phyloP scores from a whole-genome alignment of 2,113 vertebrate genomes.

The Mustela lutreola region DNA sequence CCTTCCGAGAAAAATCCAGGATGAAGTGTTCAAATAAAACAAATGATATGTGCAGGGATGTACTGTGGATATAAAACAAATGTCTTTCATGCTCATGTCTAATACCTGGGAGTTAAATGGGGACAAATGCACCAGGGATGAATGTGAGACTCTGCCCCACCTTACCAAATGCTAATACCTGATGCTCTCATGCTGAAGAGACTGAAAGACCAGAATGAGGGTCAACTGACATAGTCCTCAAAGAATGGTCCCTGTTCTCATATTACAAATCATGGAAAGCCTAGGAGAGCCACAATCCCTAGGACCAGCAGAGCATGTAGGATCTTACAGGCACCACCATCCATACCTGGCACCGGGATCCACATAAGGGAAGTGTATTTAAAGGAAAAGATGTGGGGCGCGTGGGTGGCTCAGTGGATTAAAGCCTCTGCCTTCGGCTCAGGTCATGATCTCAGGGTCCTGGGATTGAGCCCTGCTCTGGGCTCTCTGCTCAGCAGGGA shows the following conservation, averaged over 20 bases:
- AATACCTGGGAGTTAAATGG: neutral
- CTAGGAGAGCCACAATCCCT: neutral
- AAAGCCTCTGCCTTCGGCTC: no score
- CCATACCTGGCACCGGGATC: neutral
- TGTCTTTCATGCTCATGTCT: neutral
- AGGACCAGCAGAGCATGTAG: neutral
- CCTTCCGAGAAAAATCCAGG: constrained; percentile 39
- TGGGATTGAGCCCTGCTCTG: no score
- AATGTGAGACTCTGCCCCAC: neutral
- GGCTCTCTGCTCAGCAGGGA: no score
- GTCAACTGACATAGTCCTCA: neutral
- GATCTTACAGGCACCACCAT: neutral
- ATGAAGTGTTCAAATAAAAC: neutral
- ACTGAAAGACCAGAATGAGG: constrained; percentile 7
- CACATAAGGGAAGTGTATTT: neutral
- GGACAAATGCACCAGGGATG: neutral
- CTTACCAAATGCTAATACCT: neutral
- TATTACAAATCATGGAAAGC: neutral
- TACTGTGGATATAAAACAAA: neutral
- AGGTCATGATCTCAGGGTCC: no score
- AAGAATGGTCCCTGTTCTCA: neutral
- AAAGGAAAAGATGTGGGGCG: neutral
- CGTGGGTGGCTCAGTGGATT: no score
- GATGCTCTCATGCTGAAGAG: neutral
- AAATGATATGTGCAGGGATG: neutral